A percentile compares a stretch with the other conserved stretches of the same genome.
Conservation (phyloP, 2,113 vertebrate genomes). For the Petroica traversi region DNA sequence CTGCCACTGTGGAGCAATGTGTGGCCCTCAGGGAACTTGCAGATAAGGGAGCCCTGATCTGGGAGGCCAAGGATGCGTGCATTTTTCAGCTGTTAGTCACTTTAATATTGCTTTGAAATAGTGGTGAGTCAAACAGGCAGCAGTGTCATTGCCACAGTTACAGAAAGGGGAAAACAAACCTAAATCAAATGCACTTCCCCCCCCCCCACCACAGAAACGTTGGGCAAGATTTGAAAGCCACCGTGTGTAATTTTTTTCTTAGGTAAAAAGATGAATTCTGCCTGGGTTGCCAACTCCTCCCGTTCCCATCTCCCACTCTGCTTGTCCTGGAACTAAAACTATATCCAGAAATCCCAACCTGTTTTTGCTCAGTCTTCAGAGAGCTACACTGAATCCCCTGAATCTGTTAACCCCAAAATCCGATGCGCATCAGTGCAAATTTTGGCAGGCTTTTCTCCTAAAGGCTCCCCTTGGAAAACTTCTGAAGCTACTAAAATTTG, state of each 20-base stretch:
- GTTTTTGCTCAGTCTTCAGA: neutral
- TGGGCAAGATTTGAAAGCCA: conserved; percentile 16
- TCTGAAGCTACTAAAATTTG: neutral
- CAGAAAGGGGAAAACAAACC: conserved; percentile 46
- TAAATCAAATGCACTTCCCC: neutral
- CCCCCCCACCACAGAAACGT: neutral
- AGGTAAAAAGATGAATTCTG: neutral
- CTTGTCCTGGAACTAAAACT: neutral
- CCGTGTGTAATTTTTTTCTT: neutral
- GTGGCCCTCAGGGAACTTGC: neutral
- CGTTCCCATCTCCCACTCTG: neutral
- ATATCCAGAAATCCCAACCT: neutral
- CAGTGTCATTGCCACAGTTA: conserved; percentile 2
- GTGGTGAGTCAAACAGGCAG: conserved; percentile 33
- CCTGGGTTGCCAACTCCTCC: neutral
- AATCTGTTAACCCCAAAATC: neutral
- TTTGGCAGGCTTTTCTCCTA: neutral
- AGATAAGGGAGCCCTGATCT: neutral
- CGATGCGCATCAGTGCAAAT: accelerated
- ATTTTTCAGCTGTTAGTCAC: conserved; percentile 43
- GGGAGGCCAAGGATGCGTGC: neutral
- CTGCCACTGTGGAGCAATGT: neutral
- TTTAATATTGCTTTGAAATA: neutral
- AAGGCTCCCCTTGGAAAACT: neutral
- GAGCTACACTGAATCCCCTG: neutral